Base-by-base conservation (phyloP, 2,888 invertebrate genomes). In the Brenthis hecate region DNA sequence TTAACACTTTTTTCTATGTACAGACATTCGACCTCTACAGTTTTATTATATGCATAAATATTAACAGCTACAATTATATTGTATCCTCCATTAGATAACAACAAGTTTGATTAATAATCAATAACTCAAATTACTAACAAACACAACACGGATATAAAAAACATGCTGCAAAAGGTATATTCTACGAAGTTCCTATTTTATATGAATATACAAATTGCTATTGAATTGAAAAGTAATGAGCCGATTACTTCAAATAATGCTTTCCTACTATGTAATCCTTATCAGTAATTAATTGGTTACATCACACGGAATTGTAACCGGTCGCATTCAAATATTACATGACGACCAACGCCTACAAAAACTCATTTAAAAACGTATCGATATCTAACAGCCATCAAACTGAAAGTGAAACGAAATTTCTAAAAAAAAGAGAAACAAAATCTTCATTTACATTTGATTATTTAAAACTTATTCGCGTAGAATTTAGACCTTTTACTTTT, bases 241-340 rank as follows among this genome's bases (percentile, higher is more conserved):
- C 65, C 73, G 67, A 67, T 56, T 23, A 70, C 61, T 50, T n/a
- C 28, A 68, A 69, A 64, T 68, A 73, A 73, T 71, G 68, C 72
- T 75, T 76, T 75, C 74, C 72, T 70, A 53, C 63, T 65, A 68
- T 66, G 73, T 73, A 75, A 75, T 72, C 71, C 68, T 74, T 75
- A 75, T 75, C 73, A 70, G 69, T 72, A 65, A 66, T 66, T 72
- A 74, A 73, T 71, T 36, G 61, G 71, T 77, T 77, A 74, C 72
- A 72, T 76, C 73, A 77, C 61, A 64, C 47, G 67, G 60, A 68
- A 68, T 54, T 43, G 64, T 28, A 73, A 73, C 72, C 69, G 69
- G 69, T 72, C 69, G 67, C 62, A 67, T 69, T 56, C 56, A 56
- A 62, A 72, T 69, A 68, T 70, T 71, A 65, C 70, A 66, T 60